A percentile compares a stretch with the other conserved stretches of the same genome.
Evolutionary conservation across 2,888 invertebrate genomes (phyloP).

Genomic region (Eupithecia vulgata): DNA sequence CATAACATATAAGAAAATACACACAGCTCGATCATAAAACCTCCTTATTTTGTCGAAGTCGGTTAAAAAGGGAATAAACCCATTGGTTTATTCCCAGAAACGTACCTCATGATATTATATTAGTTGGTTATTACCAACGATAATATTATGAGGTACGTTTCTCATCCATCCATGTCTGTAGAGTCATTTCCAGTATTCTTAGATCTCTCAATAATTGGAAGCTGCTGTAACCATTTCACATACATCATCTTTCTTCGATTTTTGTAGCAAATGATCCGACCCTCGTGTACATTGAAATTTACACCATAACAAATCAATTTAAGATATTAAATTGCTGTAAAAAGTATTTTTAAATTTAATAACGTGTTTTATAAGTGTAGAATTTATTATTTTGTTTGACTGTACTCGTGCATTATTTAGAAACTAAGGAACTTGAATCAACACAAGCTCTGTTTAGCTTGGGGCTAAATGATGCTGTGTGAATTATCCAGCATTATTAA

Average conservation of each 20-base stretch:
- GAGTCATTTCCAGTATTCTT: slow-evolving; percentile 15
- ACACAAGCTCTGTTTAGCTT: too few species aligned
- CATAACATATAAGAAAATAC: too few species aligned
- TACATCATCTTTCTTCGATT: slow-evolving; percentile 44
- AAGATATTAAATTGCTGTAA: slow-evolving; percentile 24
- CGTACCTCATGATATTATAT: too few species aligned
- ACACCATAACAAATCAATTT: slow-evolving; percentile 40
- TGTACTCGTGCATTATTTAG: background rate
- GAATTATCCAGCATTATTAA: too few species aligned
- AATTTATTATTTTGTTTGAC: background rate
- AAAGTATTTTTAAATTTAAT: slow-evolving; percentile 6
- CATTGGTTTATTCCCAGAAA: too few species aligned
- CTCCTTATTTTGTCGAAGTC: too few species aligned
- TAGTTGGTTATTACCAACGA: too few species aligned
- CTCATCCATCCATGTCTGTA: background rate
- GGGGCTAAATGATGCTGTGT: too few species aligned
- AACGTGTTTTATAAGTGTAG: background rate
- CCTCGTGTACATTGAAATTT: slow-evolving; percentile 38
- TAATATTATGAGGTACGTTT: too few species aligned
- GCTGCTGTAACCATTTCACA: slow-evolving; percentile 35
- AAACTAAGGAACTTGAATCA: background rate
- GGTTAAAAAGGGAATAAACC: too few species aligned
- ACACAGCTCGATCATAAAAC: too few species aligned
- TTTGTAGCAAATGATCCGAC: slow-evolving; percentile 38
- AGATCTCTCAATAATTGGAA: slow-evolving; percentile 21